Base-by-base conservation (phyloP, 2,797 vertebrate genomes). In the Kryptolebias ocellatus region DNA sequence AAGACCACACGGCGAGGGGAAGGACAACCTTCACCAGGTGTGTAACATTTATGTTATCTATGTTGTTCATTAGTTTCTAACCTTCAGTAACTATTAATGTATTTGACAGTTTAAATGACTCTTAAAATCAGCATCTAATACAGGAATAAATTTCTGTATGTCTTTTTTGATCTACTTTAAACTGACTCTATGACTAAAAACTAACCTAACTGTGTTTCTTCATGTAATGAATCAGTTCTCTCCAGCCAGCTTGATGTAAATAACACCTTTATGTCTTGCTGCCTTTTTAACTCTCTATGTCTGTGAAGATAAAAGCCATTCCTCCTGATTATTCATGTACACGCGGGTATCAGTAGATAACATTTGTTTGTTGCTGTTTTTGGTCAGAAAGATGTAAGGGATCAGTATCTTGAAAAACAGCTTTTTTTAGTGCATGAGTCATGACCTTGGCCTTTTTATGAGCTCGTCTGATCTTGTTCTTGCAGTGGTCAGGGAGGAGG, bases 1-100 rank as follows among this genome's bases (percentile, higher is more conserved):
- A 91, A 28, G 15, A 92, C 4, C 83, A 89, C 58, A 64, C 74
- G 89, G 92, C 85, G 92, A 87, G 72, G 86, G 90, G 58, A 58
- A 94, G 94, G 82, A 90, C 88, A 73, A 78, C 88, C 79, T 89
- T 92, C 65, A 89, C 80, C 65, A 93, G 89, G 89, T 95, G 34
- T 66, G 47, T 59, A 10, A 14, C 39, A 60, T 37, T 9, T 9
- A 4, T 4, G n/a, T 44, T 17, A 45, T 37, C 10, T 1, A 17
- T n/a, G 12, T 14, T 11, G 28, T 44, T 50, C 24, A 18, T 50
- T 16, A 18, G n/a, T 39, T 62, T 17, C 7, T 8, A 14, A 37
- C 29, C 37, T 60, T 28, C 6, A n/a, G 6, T n/a, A 39, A 31
- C n/a, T 24, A 24, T 53, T 39, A 6, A 53, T 44, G 18, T 24